Conservation (phyloP, 1,140 invertebrate genomes). For the Drosophila pectinifera region DNA sequence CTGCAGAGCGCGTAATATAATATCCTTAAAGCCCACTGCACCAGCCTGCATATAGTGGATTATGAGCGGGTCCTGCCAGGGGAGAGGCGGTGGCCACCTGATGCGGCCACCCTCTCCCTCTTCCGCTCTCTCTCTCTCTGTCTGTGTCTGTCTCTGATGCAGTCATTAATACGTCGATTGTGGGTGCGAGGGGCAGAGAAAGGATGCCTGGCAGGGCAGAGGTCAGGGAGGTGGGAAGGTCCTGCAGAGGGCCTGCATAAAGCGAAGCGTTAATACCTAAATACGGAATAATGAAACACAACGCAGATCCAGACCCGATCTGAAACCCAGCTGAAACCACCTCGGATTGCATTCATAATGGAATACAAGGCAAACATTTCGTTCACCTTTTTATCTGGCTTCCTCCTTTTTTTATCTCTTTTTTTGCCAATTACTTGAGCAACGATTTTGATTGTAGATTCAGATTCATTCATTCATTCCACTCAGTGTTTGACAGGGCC, state of each 20-base stretch:
- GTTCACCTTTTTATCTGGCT: slow-evolving; percentile 19
- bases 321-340: no score
- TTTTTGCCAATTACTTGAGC: slow-evolving; percentile 41
- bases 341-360: slow-evolving; percentile 69
- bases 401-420: no score
- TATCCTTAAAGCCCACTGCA: slow-evolving; percentile 44
- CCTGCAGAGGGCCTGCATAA: slow-evolving; percentile 52
- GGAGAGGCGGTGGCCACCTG: slow-evolving; percentile 28
- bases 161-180: slow-evolving; percentile 39
- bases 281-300: slow-evolving; percentile 69
- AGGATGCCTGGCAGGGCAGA: background rate
- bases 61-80: slow-evolving; percentile 2
- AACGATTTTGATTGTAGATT: slow-evolving; percentile 13
- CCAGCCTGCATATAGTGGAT: slow-evolving; percentile 28
- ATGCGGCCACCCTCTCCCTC: slow-evolving; percentile 17
- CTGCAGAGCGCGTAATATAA: slow-evolving; percentile 33
- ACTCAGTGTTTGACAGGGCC: slow-evolving; percentile 4
- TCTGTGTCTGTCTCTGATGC: background rate
- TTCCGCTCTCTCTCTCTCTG: background rate
- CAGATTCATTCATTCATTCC: background rate
- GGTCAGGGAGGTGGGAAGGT: slow-evolving; percentile 22
- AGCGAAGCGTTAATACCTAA: slow-evolving; percentile 68
- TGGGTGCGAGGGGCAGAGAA: background rate
- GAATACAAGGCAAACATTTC: slow-evolving; percentile 65
- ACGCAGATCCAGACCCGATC: no score